Conservation (phyloP, 2,888 invertebrate genomes). For the Lordiphosa fenestrarum region DNA sequence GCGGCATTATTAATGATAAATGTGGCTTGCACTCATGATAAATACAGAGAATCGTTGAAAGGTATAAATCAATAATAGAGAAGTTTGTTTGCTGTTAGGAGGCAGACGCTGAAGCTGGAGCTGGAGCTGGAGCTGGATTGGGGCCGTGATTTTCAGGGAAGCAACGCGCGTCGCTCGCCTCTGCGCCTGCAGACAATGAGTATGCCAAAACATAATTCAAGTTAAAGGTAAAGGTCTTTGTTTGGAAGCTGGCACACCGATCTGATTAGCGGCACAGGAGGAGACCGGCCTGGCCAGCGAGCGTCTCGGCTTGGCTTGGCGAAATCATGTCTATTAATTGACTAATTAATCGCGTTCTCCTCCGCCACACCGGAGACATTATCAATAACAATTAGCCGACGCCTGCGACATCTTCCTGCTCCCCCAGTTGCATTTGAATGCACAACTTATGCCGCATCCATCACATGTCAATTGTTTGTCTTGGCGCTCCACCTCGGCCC, state of each 20-base stretch:
- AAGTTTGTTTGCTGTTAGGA: conserved; percentile 73
- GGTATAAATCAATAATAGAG: conserved; percentile 80
- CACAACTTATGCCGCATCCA: conserved; percentile 73
- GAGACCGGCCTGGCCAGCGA: conserved; percentile 15
- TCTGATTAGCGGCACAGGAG: conserved; percentile 58
- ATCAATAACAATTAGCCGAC: conserved; percentile 76
- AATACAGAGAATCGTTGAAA: conserved; percentile 81
- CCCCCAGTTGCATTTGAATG: conserved; percentile 57
- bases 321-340: conserved; percentile 48
- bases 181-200: conserved; percentile 64
- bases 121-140: conserved; percentile 5
- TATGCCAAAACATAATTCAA: conserved; percentile 74
- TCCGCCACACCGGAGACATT: conserved; percentile 46
- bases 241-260: conserved; percentile 56
- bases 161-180: neutral
- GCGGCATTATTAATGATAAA: conserved; percentile 79
- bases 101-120: neutral
- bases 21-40: conserved; percentile 80
- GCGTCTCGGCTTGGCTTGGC: no score
- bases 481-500: conserved; percentile 60
- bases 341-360: conserved; percentile 62
- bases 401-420: conserved; percentile 39
- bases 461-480: conserved; percentile 76
- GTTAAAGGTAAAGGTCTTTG: conserved; percentile 53
- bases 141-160: conserved; percentile 55